These are phyloP conservation scores for Clarias pachynema DNA, from an alignment of 2,797 vertebrate species.

Conservation along the genomic window DNA sequence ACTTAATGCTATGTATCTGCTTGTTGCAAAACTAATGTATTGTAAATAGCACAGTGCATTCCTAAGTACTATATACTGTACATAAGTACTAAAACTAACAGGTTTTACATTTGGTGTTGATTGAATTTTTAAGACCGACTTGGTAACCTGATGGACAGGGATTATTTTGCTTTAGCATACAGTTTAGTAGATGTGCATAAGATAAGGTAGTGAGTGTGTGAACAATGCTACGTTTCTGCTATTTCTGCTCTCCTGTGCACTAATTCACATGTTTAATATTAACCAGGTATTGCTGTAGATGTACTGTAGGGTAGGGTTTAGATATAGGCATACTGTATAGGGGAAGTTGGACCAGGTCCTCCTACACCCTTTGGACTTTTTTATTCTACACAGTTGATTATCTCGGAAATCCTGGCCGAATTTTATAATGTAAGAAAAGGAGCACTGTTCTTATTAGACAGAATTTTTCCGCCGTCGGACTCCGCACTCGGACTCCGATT, in stretches of 20 bases:
- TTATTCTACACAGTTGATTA: not conserved
- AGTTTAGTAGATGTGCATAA: not conserved
- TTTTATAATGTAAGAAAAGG: not conserved
- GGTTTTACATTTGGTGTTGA: not conserved
- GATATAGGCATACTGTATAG: not conserved
- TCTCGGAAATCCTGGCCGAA: not conserved
- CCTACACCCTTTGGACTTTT: not conserved
- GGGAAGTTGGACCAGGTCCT: not conserved
- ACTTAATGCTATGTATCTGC: not conserved
- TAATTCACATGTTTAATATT: not conserved
- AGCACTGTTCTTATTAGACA: not conserved
- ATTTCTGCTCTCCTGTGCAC: rapidly evolving
- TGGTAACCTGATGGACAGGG: not conserved
- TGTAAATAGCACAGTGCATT: not conserved
- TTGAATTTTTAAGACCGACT: not conserved
- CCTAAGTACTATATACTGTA: not conserved
- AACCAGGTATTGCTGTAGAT: not conserved
- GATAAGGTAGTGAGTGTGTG: not conserved
- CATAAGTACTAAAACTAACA: not conserved
- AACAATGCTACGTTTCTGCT: not conserved
- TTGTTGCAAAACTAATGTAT: not conserved
- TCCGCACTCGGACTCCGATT: not conserved
- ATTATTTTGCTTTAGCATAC: not conserved
- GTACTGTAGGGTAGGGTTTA: not conserved
- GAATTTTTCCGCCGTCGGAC: not conserved